These are phyloP conservation scores for Drosophila melanica DNA, from an alignment of 1,140 invertebrate species.

Conservation along the genomic window DNA sequence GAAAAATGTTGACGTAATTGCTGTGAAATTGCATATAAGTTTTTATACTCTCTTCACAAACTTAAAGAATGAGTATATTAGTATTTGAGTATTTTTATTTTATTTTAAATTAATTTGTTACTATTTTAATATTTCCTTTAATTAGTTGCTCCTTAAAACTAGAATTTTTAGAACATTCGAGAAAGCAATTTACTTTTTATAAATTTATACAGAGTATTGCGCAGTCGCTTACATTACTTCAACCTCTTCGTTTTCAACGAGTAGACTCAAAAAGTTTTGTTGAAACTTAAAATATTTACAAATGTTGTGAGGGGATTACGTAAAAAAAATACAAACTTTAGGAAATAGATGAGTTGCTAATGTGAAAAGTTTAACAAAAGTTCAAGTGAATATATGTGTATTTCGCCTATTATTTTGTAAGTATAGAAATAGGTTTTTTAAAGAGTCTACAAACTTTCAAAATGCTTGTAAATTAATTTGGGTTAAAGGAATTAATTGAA, in stretches of 20 bases:
- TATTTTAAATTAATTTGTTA: too few relatives aligned
- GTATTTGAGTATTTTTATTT: too few relatives aligned
- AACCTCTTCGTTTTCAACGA: neutral
- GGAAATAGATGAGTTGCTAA: slow-evolving; percentile 1
- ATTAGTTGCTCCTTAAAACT: neutral
- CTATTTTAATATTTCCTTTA: too few relatives aligned
- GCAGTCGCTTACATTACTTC: neutral
- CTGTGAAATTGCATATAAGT: slow-evolving; percentile 64
- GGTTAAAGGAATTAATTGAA: too few relatives aligned
- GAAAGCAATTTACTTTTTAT: neutral
- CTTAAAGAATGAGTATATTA: neutral
- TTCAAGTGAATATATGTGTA: slow-evolving; percentile 12
- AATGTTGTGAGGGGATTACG: slow-evolving; percentile 1
- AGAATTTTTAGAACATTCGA: neutral
- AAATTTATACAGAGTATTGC: neutral
- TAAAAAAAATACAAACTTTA: neutral
- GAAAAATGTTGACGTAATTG: slow-evolving; percentile 74
- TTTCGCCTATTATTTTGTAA: neutral
- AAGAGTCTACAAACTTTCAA: neutral
- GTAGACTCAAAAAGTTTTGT: slow-evolving; percentile 22
- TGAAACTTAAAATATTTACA: slow-evolving; percentile 19
- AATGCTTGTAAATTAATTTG: neutral
- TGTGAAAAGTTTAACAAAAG: slow-evolving; percentile 6
- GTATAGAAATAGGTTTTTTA: neutral
- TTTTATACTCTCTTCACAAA: slow-evolving; percentile 10